phyloP scores from a whole-genome alignment of 2,797 vertebrate genomes.

The Acropternis orthonyx region DNA sequence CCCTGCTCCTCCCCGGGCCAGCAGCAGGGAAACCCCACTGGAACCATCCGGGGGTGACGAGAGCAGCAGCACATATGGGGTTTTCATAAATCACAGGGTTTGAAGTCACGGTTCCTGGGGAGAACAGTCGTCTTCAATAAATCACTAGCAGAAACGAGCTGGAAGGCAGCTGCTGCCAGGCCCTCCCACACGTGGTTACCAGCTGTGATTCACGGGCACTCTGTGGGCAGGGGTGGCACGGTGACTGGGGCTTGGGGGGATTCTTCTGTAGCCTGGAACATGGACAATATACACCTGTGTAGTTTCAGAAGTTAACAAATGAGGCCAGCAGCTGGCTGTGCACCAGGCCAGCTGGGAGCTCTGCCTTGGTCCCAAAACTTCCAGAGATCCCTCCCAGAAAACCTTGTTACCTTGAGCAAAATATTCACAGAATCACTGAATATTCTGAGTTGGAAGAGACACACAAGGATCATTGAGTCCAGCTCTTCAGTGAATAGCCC shows the following conservation, averaged over 20 bases:
- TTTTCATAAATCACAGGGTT: neutral
- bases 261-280: neutral
- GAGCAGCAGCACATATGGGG: neutral
- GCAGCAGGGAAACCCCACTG: neutral
- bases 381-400: neutral
- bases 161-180: neutral
- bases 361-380: neutral
- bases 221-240: neutral
- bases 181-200: neutral
- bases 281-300: accelerated
- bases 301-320: accelerated
- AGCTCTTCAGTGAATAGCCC: neutral
- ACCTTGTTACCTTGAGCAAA: neutral
- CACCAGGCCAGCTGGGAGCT: neutral
- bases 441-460: neutral
- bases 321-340: neutral
- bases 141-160: neutral
- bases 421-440: neutral
- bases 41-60: neutral
- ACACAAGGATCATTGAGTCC: neutral
- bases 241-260: accelerated
- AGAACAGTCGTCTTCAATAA: neutral
- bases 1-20: neutral
- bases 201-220: neutral
- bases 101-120: neutral